phyloP scores from a whole-genome alignment of 1,140 invertebrate species.

The Homalodisca vitripennis region DNA sequence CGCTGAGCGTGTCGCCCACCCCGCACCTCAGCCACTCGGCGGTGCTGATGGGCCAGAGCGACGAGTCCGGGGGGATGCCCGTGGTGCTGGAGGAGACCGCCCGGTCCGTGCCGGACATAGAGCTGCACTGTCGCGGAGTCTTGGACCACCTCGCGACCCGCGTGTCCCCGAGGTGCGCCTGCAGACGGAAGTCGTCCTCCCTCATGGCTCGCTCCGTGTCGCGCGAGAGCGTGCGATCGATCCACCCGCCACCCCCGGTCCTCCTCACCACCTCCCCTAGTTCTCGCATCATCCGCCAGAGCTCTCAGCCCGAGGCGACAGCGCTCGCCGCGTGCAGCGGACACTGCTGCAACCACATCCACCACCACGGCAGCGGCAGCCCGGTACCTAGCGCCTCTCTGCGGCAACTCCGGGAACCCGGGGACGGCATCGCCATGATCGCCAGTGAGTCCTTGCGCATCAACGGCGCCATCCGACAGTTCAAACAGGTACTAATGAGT shows the following conservation, averaged over 20 bases:
- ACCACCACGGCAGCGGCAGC: constrained; percentile 60
- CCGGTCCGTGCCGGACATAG: constrained; percentile 85
- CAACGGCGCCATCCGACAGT: constrained; percentile 94
- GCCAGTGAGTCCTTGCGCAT: constrained; percentile 95
- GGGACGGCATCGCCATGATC: constrained; percentile 91
- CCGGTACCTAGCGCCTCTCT: constrained; percentile 61
- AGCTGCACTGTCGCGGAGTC: constrained; percentile 69
- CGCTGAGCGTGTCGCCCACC: constrained; percentile 61
- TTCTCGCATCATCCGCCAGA: constrained; percentile 81
- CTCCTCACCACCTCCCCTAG: constrained; percentile 67
- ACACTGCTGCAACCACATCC: constrained; percentile 52
- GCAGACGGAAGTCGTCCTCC: constrained; percentile 49
- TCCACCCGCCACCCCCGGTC: constrained; percentile 61
- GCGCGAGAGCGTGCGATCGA: constrained; percentile 63
- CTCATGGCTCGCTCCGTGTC: constrained; percentile 47
- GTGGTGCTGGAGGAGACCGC: constrained; percentile 55
- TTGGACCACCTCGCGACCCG: constrained; percentile 47
- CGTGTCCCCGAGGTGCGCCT: constrained; percentile 38
- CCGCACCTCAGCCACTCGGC: constrained; percentile 70
- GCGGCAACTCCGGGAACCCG: constrained; percentile 76
- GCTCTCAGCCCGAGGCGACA: constrained; percentile 80
- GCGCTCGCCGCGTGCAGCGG: neutral
- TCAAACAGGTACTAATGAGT: constrained; percentile 81
- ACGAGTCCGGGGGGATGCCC: constrained; percentile 63
- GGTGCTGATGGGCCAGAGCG: constrained; percentile 63